Percentiles rank a stretch among this genome's conserved stretches.
phyloP scores from a whole-genome alignment of 2,797 vertebrate species.

The Sebastes matsubarae region DNA sequence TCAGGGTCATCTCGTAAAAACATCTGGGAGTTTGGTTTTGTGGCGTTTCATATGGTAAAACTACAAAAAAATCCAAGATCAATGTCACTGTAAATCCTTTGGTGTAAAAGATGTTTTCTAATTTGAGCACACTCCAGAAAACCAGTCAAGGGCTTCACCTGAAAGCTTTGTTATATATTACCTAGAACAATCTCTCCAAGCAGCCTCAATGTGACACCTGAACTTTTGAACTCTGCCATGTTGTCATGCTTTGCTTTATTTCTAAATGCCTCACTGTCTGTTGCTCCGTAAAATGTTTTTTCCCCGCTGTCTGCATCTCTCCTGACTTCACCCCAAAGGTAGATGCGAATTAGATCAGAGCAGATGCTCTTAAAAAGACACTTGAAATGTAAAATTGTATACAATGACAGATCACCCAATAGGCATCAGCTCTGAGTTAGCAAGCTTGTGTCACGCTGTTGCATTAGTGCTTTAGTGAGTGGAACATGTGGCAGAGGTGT shows the following conservation, averaged over 20 bases:
- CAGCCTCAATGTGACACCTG: constrained; percentile 13
- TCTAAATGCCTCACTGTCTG: background rate
- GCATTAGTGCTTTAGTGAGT: no score
- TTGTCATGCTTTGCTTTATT: constrained; percentile 5
- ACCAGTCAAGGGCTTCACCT: background rate
- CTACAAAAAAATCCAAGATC: background rate
- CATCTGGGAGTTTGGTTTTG: background rate
- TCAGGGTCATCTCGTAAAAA: background rate
- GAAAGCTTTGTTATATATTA: background rate
- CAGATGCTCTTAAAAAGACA: background rate
- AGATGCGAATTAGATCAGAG: constrained; percentile 21
- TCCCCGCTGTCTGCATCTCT: background rate
- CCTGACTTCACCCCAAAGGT: background rate
- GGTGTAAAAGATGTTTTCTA: no score
- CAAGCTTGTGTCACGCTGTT: background rate
- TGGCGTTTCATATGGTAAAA: background rate
- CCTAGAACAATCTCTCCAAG: background rate
- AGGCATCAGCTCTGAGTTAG: background rate
- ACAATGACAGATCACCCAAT: constrained; percentile 13
- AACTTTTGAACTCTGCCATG: constrained; percentile 6
- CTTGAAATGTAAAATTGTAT: constrained; percentile 17
- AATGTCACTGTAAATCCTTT: no score
- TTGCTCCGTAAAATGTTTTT: background rate
- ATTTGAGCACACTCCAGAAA: background rate
- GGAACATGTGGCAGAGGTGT: no score